Percentiles rank a stretch among this genome's conserved stretches.
Conservation (phyloP, 2,797 vertebrate species). For the Synanceia verrucosa region DNA sequence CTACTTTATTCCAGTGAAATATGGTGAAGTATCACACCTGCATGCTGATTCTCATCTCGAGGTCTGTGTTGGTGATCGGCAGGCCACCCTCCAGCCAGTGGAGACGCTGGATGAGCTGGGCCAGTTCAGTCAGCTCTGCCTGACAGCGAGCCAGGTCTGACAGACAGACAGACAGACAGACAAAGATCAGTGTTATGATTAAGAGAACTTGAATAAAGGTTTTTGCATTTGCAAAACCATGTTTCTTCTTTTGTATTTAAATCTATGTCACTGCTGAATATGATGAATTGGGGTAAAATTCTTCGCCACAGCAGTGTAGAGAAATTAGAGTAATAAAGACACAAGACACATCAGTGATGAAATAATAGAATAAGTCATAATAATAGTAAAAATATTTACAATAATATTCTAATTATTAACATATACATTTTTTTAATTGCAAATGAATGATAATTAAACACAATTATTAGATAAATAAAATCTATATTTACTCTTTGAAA, state of each 20-base stretch:
- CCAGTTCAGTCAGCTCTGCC: slow-evolving; percentile 86
- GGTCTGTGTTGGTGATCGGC: slow-evolving; percentile 80
- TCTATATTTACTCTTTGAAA: too few relatives aligned
- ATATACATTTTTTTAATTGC: too few relatives aligned
- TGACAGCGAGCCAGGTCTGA: slow-evolving; percentile 88
- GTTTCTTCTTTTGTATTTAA: not conserved
- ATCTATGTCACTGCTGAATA: not conserved
- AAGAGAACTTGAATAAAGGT: not conserved
- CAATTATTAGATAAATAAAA: too few relatives aligned
- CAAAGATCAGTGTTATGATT: not conserved
- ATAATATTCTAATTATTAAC: too few relatives aligned
- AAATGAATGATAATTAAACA: too few relatives aligned
- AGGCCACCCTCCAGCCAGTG: slow-evolving; percentile 87
- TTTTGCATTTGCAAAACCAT: not conserved
- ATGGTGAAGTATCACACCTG: slow-evolving; percentile 77
- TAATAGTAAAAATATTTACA: too few relatives aligned
- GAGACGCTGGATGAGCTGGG: slow-evolving; percentile 86
- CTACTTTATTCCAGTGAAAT: not conserved
- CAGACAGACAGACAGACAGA: not conserved
- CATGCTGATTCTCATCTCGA: slow-evolving; percentile 87
- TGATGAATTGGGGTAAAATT: too few relatives aligned
- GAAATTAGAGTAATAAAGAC: too few relatives aligned
- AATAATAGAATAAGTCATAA: too few relatives aligned
- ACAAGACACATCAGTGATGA: too few relatives aligned
- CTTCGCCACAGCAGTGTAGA: too few relatives aligned